A percentile compares a stretch with the other conserved stretches of the same genome.
Conservation (phyloP, 2,888 invertebrate genomes). For the Anodontia alba region DNA sequence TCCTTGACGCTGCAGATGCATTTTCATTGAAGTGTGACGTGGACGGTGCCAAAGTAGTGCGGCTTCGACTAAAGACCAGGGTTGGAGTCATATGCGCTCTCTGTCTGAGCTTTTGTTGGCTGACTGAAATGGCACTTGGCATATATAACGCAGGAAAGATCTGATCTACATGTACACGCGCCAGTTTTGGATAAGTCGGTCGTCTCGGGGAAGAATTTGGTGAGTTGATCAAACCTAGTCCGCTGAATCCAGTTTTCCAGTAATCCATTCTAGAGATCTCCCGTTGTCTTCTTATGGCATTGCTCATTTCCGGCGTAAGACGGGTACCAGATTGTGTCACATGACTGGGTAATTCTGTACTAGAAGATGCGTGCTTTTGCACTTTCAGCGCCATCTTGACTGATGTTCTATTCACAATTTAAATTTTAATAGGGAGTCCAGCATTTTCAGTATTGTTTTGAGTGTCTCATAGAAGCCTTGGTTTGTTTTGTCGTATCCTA, state of each 20-base stretch:
- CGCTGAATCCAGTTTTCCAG: constrained; percentile 36
- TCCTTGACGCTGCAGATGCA: neutral
- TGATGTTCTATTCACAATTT: no score
- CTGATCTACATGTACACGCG: constrained; percentile 37
- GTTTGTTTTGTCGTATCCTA: no score
- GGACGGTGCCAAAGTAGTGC: neutral
- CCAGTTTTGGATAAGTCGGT: constrained; percentile 33
- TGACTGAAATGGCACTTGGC: constrained; percentile 26
- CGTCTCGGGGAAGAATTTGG: neutral
- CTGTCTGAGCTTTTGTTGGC: neutral
- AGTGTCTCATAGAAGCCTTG: no score
- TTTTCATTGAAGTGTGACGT: neutral
- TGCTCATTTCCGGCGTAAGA: constrained; percentile 55
- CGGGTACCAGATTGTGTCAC: neutral
- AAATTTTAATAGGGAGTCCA: no score
- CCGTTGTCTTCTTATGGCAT: constrained; percentile 49
- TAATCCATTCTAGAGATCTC: constrained; percentile 43
- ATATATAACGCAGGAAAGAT: constrained; percentile 50
- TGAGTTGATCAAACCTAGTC: neutral
- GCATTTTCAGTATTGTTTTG: no score
- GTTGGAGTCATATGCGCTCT: neutral
- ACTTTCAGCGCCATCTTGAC: neutral
- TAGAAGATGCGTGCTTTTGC: neutral
- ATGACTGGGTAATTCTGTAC: neutral
- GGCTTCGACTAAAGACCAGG: neutral